Evolutionary conservation across 2,113 vertebrate species (phyloP), one percentile per base, ranked within the genome.

Genomic region (Callipepla californica): DNA sequence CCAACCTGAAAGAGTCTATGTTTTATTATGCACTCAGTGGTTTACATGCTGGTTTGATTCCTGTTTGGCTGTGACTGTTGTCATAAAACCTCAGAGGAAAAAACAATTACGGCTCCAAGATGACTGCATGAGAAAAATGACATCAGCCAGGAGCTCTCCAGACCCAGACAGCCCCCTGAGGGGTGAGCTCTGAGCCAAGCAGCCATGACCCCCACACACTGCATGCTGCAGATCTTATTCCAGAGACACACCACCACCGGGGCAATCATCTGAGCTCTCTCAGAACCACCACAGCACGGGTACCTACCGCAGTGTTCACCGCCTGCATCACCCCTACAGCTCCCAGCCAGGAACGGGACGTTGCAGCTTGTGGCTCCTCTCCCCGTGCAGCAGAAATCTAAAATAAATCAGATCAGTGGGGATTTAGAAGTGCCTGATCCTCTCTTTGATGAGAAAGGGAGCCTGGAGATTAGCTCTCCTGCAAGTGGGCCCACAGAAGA

Each of bases 81-180:
- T 92, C 80, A 90, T 77, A 88, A 95, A 94, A 30, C 17, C 68
- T 90, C 68, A 89, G 74, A 75, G 55, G 62, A 48, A 87, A 55
- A 87, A 87, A 9, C 63, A 80, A 32, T 70, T 32, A 59, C 0
- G 0, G 40, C 11, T 79, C 44, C 47, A 63, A 34, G 7, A 13
- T 42, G 61, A 22, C 53, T 74, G 47, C 12, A 13, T 15, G 75
- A 80, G 88, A 50, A 67, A 87, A 87, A 90, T 32, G 32, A 65
- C 63, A 87, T 89, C 58, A 69, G 10, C 66, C 16, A 50, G 53
- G 66, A 94, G 53, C 67, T 87, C 0, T 0, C 8, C 65, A 34
- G 48, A 51, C 36, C 59, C 79, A 66, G 68, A 36, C 3, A 1
- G 42, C 50, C 45, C 48, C 0, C 44, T 26, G 0, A n/a, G 59